Evolutionary conservation across 2,113 vertebrate genomes (phyloP).

Genomic region (Saimiri boliviensis): DNA sequence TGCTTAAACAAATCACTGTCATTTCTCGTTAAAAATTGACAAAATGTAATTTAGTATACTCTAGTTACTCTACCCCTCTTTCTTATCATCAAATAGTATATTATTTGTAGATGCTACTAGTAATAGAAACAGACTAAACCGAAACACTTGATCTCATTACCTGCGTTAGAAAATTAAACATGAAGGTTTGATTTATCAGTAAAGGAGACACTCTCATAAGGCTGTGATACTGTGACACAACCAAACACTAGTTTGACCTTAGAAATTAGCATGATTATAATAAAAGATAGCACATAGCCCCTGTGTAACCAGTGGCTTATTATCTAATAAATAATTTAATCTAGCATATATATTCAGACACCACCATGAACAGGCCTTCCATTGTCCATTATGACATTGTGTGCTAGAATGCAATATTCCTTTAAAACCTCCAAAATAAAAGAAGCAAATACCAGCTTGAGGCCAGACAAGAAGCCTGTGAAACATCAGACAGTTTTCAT

Average conservation of each 20-base stretch:
- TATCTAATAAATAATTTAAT: conserved; percentile 46
- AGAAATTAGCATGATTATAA: background rate
- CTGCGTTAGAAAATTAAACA: background rate
- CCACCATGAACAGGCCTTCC: conserved; percentile 58
- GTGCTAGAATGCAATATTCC: conserved; percentile 68
- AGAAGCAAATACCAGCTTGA: conserved; percentile 72
- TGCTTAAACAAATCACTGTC: background rate
- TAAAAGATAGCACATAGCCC: background rate
- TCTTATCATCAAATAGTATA: background rate
- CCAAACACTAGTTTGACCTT: conserved; percentile 19
- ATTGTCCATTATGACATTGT: conserved; percentile 67
- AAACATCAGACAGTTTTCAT: conserved; percentile 87
- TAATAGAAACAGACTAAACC: background rate
- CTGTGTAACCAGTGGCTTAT: background rate
- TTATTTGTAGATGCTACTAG: background rate
- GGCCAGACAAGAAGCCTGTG: conserved; percentile 85
- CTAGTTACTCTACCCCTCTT: background rate
- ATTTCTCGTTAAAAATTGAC: background rate
- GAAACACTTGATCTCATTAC: conserved; percentile 7
- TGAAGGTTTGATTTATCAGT: conserved; percentile 42
- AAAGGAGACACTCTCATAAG: background rate
- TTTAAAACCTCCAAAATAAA: conserved; percentile 76
- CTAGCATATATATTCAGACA: conserved; percentile 7
- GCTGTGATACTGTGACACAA: conserved; percentile 31
- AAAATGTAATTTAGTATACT: background rate